These are phyloP conservation scores for Lamprologus sp. DNA, from an alignment of 2,113 vertebrate species.

Conservation along the genomic window DNA sequence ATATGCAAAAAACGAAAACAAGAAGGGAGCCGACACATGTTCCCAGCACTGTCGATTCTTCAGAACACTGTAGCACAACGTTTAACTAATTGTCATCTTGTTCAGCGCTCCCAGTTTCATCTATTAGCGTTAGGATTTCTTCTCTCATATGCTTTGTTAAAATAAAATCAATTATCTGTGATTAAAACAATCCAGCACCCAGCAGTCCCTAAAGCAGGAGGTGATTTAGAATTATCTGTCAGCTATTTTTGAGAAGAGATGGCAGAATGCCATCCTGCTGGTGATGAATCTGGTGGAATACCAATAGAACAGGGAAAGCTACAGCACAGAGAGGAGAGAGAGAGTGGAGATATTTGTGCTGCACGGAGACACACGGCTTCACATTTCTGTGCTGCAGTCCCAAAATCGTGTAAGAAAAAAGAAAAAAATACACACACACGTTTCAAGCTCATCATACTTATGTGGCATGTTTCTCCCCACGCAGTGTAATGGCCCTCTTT, in stretches of 20 bases:
- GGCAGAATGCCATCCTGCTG: conserved; percentile 33
- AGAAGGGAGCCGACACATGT: not conserved
- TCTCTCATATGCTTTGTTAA: conserved; percentile 23
- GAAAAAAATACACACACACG: not conserved
- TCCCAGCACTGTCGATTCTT: not conserved
- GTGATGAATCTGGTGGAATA: conserved; percentile 39
- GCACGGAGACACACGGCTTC: not conserved
- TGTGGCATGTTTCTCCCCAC: not conserved
- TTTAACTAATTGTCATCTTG: not conserved
- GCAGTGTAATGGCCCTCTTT: conserved; percentile 4
- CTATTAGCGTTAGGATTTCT: conserved; percentile 5
- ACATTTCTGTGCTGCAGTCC: not conserved
- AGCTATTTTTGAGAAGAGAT: conserved; percentile 28
- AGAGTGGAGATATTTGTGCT: not conserved
- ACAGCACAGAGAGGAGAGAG: not conserved
- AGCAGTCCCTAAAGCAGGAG: conserved; percentile 26
- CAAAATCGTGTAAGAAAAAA: not conserved
- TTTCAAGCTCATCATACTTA: conserved; percentile 12
- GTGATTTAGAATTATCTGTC: conserved; percentile 46
- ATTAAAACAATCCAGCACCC: conserved; percentile 53
- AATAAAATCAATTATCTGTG: conserved; percentile 57
- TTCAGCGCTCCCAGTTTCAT: not conserved
- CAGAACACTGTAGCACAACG: not conserved
- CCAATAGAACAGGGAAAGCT: conserved; percentile 5
- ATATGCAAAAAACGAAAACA: not conserved